phyloP scores from a whole-genome alignment of 2,113 vertebrate genomes.

The Malurus melanocephalus region DNA sequence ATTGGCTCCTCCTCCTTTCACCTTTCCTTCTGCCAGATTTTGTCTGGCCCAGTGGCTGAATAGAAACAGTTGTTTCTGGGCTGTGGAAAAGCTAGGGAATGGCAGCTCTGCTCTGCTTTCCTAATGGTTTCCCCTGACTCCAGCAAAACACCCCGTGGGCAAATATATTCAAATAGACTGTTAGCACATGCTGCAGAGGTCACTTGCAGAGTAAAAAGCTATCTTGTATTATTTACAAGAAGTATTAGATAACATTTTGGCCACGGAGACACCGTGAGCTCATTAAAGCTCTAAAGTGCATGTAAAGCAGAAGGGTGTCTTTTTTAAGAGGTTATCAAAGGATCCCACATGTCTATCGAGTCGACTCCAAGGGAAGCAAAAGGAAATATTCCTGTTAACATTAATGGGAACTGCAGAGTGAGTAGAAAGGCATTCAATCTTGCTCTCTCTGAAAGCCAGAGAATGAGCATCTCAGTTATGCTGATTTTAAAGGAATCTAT shows the following conservation, averaged over 20 bases:
- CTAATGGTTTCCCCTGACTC: not conserved
- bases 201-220: conserved; percentile 2
- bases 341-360: not conserved
- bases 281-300: conserved; percentile 28
- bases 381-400: not conserved
- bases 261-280: not conserved
- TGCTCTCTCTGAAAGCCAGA: not conserved
- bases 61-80: not conserved
- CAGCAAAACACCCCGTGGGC: not conserved
- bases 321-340: conserved; percentile 55
- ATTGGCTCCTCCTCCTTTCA: not conserved
- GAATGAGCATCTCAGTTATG: not conserved
- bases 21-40: not conserved
- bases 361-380: not conserved
- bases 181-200: not conserved
- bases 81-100: not conserved
- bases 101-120: not conserved
- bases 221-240: conserved; percentile 48
- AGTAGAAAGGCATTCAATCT: not conserved
- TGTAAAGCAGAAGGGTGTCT: conserved; percentile 37
- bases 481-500: not conserved
- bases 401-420: not conserved
- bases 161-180: not conserved
- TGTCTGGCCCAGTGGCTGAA: not conserved
- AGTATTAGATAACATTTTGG: conserved; percentile 18